Evolutionary conservation across 2,888 invertebrate species (phyloP), one percentile per base, ranked within the genome.

Genomic region (Lamproptera curius): DNA sequence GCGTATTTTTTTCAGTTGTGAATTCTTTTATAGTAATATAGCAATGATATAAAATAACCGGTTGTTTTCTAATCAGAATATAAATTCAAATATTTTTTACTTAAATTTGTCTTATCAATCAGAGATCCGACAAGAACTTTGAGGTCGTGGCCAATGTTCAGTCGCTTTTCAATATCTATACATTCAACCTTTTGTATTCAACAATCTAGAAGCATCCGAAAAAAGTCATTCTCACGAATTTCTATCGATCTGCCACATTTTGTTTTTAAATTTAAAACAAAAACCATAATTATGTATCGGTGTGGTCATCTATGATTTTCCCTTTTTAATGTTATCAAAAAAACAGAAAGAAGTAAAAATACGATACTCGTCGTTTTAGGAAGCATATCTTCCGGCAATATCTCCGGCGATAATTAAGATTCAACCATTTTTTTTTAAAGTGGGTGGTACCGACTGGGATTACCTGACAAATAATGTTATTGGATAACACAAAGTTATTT

Each of bases 391-490:
- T 57, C 53, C 52, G 54, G 56, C 50, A 61, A 63, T 62, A 46
- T 20, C 6, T 46, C 54, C 57, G 58, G 61, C 65, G 63, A 60
- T 73, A 71, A 75, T 76, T 70, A 72, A 72, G 67, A 65, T 66
- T 57, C 53, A 11, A 11, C 31, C 36, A 35, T 58, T 68, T 62
- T 57, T 51, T 50, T 52, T 41, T 23, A 54, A 58, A 63, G 57
- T 58, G 70, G 63, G 66, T 67, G 72, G 70, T 63, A 67, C 67
- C 67, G 56, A 63, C 61, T 59, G 64, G 68, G 62, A 64, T 67
- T 73, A 69, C 64, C 77, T 77, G 80, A 82, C 81, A 82, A 81
- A 82, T 78, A 76, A 73, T 66, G 60, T 67, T 66, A 75, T 75
- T 73, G 69, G 68, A 56, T 46, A 17, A 46, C 28, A 40, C 57